Evolutionary conservation across 2,113 vertebrate genomes (phyloP).

Genomic region (Ceratotherium simum): DNA sequence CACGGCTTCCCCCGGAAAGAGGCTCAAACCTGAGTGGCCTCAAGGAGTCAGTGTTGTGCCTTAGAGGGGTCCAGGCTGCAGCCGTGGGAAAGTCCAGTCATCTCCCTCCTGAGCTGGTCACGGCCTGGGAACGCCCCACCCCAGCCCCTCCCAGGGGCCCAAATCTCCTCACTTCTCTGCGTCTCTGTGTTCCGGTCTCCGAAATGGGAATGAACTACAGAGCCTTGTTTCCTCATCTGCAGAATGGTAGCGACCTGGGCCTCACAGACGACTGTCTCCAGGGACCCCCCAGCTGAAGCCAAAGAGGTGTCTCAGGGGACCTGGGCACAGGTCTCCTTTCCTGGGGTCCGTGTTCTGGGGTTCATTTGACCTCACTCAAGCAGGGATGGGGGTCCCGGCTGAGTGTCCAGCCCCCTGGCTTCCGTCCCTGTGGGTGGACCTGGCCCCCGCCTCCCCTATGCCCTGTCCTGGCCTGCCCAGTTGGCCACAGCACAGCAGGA

Average conservation of each 20-base stretch:
- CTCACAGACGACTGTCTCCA: not conserved
- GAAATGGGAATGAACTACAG: no score
- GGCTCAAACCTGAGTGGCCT: not conserved
- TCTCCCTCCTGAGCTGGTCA: not conserved
- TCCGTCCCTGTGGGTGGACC: no score
- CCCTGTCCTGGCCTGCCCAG: not conserved
- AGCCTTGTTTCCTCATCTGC: not conserved
- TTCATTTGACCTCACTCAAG: accelerated
- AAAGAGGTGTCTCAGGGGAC: accelerated
- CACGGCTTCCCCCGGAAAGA: not conserved
- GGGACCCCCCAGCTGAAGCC: no score
- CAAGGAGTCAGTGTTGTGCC: accelerated
- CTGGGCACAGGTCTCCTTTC: not conserved
- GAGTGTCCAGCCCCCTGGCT: accelerated
- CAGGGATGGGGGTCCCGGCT: accelerated
- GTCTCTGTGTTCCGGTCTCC: not conserved
- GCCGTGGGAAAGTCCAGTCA: accelerated
- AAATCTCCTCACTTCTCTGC: accelerated
- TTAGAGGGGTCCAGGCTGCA: no score
- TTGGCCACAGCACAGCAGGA: not conserved
- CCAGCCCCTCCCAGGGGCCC: not conserved
- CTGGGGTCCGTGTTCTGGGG: accelerated
- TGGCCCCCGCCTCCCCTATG: no score
- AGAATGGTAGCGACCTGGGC: accelerated
- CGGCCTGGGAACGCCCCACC: accelerated